Evolutionary conservation across 2,888 invertebrate genomes (phyloP).

Genomic region (Nephrotoma flavescens): DNA sequence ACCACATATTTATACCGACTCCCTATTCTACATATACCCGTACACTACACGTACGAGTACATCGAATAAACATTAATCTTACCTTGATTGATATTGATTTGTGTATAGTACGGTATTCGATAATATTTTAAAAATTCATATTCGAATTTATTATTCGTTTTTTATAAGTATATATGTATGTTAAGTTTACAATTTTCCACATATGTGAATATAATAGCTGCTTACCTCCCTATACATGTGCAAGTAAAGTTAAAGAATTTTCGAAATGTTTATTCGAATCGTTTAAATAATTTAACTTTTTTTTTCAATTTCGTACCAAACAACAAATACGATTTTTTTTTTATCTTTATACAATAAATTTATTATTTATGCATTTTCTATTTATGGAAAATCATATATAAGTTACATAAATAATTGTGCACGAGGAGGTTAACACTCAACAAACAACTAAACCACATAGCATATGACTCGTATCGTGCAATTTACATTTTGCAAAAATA

Average conservation of each 20-base stretch:
- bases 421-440: background rate
- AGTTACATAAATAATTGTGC: background rate
- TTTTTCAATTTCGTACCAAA: background rate
- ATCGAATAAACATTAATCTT: background rate
- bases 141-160: background rate
- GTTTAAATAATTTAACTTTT: background rate
- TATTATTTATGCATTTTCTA: background rate
- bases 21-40: background rate
- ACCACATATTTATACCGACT: background rate
- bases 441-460: background rate
- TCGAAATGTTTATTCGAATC: background rate
- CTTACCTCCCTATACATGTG: background rate
- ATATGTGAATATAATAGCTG: background rate
- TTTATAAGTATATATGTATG: background rate
- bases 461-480: background rate
- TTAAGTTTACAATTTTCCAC: background rate
- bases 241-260: background rate
- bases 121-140: background rate
- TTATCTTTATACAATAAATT: background rate
- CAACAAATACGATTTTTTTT: background rate
- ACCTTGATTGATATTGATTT: background rate
- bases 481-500: background rate
- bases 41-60: background rate
- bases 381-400: background rate
- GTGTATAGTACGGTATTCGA: background rate